Evolutionary conservation across 2,888 invertebrate genomes (phyloP), one percentile per base, ranked within the genome.

Genomic region (Diabrotica balteata): DNA sequence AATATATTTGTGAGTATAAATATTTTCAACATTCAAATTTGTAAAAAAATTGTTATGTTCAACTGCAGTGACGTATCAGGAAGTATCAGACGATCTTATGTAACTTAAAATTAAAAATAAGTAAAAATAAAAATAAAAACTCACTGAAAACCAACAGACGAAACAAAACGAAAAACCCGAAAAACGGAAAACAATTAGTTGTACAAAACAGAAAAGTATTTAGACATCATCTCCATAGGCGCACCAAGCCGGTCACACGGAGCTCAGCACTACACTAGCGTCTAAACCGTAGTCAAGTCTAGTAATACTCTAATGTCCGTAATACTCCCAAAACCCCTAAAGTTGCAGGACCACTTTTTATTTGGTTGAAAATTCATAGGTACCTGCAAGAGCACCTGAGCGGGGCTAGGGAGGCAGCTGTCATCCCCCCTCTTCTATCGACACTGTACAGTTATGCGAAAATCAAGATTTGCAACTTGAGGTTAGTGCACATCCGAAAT

Each of bases 271-370:
- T 69, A 72, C 77, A 80, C 80, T 79, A 80, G 79, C 80, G 82
- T 82, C 84, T 84, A 83, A 83, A 79, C 81, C 82, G 82, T 77
- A 80, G 80, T 81, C 81, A 81, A 80, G 82, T 84, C 84, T 84
- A 84, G 84, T 80, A 84, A 84, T 83, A 83, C 83, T 84, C 84
- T 84, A 81, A 79, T 81, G 80, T 77, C 77, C 78, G 79, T 79
- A 77, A 75, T 78, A 81, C 80, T 81, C 80, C 83, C 80, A 79
- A 81, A 82, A 81, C 82, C 83, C 83, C 86, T 86, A 86, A 87
- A 87, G 86, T 87, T 86, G 87, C 86, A 86, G 87, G 87, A 86
- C 87, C 86, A 86, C 87, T 87, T 87, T 87, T 87, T 87, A 87
- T 87, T 86, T 86, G 86, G 86, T 86, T 86, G 86, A 86, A 86